Evolutionary conservation across 2,113 vertebrate genomes (phyloP).

Genomic region (Diadophis punctatus): DNA sequence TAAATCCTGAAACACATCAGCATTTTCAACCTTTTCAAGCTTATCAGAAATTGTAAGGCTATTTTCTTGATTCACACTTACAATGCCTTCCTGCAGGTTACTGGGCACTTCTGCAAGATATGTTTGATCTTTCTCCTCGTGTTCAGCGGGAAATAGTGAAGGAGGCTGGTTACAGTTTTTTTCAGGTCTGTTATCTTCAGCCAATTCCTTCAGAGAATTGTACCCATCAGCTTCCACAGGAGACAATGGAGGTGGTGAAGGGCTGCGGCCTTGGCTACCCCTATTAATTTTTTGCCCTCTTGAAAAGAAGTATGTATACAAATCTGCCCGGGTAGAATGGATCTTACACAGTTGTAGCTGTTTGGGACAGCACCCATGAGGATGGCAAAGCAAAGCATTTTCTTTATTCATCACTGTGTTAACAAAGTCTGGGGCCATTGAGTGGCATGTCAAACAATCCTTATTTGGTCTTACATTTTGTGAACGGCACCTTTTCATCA

Average conservation of each 20-base stretch:
- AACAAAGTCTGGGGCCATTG: slow-evolving; percentile 68
- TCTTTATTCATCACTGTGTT: slow-evolving; percentile 67
- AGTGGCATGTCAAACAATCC: slow-evolving; percentile 77
- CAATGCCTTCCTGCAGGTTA: slow-evolving; percentile 29
- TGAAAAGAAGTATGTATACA: slow-evolving; percentile 44
- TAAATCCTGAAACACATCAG: slow-evolving; percentile 80
- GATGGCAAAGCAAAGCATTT: slow-evolving; percentile 67
- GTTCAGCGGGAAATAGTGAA: slow-evolving; percentile 74
- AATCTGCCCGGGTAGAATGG: slow-evolving; percentile 51
- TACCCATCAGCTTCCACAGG: slow-evolving; percentile 76
- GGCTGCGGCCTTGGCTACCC: slow-evolving; percentile 72
- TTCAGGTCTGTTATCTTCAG: slow-evolving; percentile 66
- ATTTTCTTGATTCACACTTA: slow-evolving; percentile 43
- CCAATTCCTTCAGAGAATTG: slow-evolving; percentile 67
- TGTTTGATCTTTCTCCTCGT: slow-evolving; percentile 50
- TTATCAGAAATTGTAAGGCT: slow-evolving; percentile 55
- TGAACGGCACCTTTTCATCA: slow-evolving; percentile 72
- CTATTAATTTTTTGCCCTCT: slow-evolving; percentile 57
- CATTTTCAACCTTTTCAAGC: slow-evolving; percentile 66
- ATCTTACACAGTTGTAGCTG: slow-evolving; percentile 53
- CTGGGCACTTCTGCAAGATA: slow-evolving; percentile 35
- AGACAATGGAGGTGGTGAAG: slow-evolving; percentile 85
- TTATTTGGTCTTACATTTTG: slow-evolving; percentile 70
- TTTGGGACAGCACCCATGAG: slow-evolving; percentile 66
- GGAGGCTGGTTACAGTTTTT: slow-evolving; percentile 73